Evolutionary conservation across 2,113 vertebrate species (phyloP), one percentile per base, ranked within the genome.

Genomic region (Atractosteus spatula): DNA sequence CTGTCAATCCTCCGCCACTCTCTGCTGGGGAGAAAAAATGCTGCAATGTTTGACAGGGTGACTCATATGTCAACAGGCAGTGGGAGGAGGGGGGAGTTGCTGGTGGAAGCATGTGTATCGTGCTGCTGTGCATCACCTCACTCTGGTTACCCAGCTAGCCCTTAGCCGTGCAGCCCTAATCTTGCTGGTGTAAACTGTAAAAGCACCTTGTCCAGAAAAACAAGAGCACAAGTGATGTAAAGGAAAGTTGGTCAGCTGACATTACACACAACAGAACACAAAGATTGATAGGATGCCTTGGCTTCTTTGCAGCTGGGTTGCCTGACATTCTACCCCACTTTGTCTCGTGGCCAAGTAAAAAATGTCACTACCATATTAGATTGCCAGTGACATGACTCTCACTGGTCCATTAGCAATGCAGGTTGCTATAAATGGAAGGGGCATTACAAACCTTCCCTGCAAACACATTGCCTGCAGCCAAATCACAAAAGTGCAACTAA

Each of bases 331-430:
- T 59, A 51, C 57, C 43, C n/a, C 59, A 61, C n/a, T 11, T 41
- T 63, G 73, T 74, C 59, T 13, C 44, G 42, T 64, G 68, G 67
- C 73, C 73, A 74, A 62, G 67, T 63, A 68, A 74, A 66, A 74
- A 74, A 74, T 74, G 66, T 74, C 73, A 74, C 61, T 62, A 63
- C 67, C 66, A 65, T 74, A 74, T 69, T 69, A 29, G 59, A 74
- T 69, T 74, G 59, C 73, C 61, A 17, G 66, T 47, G 57, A 43
- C 59, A 70, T 5, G 67, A 45, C 51, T 69, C 67, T 62, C 14
- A 59, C 41, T 16, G 41, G 47, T 29, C 67, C 73, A 63, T 63
- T 61, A 69, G 66, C 10, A 47, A 62, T 63, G 59, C 16, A 44
- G 73, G 66, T 42, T 69, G 47, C 73, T 74, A 74, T 69, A 74